Evolutionary conservation across 37 sponge, comb jelly and placozoan species (phyloP).

Genomic region (Ianthella basta): DNA sequence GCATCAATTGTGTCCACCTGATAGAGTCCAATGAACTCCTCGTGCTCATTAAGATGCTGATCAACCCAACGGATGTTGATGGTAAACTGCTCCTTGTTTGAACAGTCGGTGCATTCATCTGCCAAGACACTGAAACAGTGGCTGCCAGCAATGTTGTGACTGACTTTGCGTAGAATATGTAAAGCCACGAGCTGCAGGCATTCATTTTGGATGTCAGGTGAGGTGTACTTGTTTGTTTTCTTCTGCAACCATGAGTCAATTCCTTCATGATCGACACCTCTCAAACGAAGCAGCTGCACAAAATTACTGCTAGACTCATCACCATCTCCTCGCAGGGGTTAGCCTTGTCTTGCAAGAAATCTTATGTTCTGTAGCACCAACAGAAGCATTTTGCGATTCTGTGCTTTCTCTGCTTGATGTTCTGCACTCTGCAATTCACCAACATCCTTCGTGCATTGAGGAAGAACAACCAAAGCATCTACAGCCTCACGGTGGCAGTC

Average conservation of each 20-base stretch:
- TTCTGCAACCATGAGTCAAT: conserved; percentile 16
- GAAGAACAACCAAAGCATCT: conserved; percentile 47
- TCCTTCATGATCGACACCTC: conserved; percentile 17
- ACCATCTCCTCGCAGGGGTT: conserved; percentile 60
- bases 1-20: conserved; percentile 37
- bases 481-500: conserved; percentile 77
- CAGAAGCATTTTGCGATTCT: too few relatives aligned
- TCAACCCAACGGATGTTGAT: conserved; percentile 41
- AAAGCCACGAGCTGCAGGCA: conserved; percentile 43
- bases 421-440: conserved; percentile 61
- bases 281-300: conserved; percentile 41
- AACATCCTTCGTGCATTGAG: conserved; percentile 42
- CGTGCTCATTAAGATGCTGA: neutral
- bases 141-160: neutral
- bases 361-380: conserved; percentile 48
- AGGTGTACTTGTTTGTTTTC: conserved; percentile 52
- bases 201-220: conserved; percentile 58
- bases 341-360: conserved; percentile 72
- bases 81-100: conserved; percentile 48
- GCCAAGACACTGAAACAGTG: conserved; percentile 36
- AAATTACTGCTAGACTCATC: conserved; percentile 52
- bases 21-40: conserved; percentile 39
- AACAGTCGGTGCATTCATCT: conserved; percentile 39
- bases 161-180: conserved; percentile 39
- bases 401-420: too few relatives aligned